Evolutionary conservation across 37 sponge, comb jelly and placozoan genomes (phyloP).

Genomic region (Oscarella lobularis): DNA sequence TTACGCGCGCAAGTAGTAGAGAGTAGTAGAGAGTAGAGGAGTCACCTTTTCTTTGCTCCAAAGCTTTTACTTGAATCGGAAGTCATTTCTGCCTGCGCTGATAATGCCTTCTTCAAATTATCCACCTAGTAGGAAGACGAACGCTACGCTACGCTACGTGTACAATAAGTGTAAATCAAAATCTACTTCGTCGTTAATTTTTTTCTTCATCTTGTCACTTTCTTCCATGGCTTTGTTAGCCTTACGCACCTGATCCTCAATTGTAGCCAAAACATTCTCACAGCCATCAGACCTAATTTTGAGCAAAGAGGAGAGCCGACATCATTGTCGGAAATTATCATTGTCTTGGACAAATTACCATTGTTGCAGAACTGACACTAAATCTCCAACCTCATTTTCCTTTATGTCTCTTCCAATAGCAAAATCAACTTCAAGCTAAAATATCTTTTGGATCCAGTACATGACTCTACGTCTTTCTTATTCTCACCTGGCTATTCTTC

Average conservation of each 20-base stretch:
- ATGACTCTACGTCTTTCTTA: neutral
- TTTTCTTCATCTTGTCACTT: neutral
- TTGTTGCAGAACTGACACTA: slow-evolving; percentile 43
- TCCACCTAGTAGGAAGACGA: neutral
- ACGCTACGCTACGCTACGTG: neutral
- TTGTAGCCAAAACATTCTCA: neutral
- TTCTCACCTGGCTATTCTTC: slow-evolving; percentile 33
- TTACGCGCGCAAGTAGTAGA: too few species aligned
- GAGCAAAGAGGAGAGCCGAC: too few species aligned
- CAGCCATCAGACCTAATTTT: neutral
- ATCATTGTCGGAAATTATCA: neutral
- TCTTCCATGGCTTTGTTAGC: neutral
- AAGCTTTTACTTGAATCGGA: too few species aligned
- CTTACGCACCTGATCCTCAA: neutral
- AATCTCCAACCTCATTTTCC: slow-evolving; percentile 17
- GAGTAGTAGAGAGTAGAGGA: too few species aligned
- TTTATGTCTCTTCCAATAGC: slow-evolving; percentile 73
- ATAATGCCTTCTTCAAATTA: neutral
- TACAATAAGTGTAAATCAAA: neutral
- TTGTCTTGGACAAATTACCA: slow-evolving; percentile 26
- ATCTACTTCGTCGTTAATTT: neutral
- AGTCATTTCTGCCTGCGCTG: neutral
- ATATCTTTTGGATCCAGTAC: neutral
- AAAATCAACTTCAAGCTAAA: slow-evolving; percentile 54
- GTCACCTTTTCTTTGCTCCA: too few species aligned